Evolutionary conservation across 1,140 invertebrate species (phyloP), one percentile per base, ranked within the genome.

Genomic region (Lasioglossum baleicum): DNA sequence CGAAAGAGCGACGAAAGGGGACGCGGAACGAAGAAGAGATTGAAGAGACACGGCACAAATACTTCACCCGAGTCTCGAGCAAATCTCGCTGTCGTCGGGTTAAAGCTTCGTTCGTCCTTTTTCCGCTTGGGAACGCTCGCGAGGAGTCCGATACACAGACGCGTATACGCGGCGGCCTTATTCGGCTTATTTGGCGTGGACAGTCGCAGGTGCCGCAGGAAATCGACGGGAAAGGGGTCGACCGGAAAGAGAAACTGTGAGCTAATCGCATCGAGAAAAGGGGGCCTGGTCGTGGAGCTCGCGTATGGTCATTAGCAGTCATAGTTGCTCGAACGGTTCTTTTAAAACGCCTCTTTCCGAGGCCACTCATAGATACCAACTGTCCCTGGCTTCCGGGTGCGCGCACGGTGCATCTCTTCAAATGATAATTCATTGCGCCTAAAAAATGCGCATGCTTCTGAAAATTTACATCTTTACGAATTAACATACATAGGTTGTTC

Each of bases 181-280:
- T 80, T 80, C 78, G 71, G 78, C 78, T 80, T 80, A 80, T 80
- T 80, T 80, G 78, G 78, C 72, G 22, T 68, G 63, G 64, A 80
- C 64, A 61, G 53, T n/a, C 53, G 64, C 78, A 80, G 72, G 78
- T 80, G 78, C 53, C 56, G 63, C 53, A 80, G 78, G 78, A 80
- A 80, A 80, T 67, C 78, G 64, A 42, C 72, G 72, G 53, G 72
- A 80, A 80, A 80, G 56, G 71, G 78, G 71, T 75, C 78, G 78
- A 80, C 78, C 78, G 78, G 78, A 80, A 80, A 80, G 78, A 80
- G 78, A 80, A 80, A 80, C 78, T 75, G 78, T 80, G 72, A 80
- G 64, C 78, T 80, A 80, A 80, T 80, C 71, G 17, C 72, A 40
- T 75, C 53, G 78, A 68, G 78, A 75, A 75, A 75, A 67, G 64